phyloP scores from a whole-genome alignment of 1,140 invertebrate genomes.

The Liolophura sinensis region DNA sequence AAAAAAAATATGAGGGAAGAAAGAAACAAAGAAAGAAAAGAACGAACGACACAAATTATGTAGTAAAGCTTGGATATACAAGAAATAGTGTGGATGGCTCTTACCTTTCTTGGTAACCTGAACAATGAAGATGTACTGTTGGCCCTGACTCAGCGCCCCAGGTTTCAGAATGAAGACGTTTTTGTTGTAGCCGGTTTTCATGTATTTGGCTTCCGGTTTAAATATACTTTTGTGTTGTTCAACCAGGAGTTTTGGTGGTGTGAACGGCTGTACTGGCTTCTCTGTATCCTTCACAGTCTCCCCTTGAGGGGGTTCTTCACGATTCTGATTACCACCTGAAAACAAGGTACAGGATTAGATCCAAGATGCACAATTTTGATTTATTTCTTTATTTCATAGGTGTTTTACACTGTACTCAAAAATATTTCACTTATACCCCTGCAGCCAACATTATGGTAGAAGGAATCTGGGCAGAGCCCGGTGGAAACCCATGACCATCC shows the following conservation, averaged over 20 bases:
- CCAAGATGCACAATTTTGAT: too few species aligned
- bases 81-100: background rate
- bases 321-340: too few species aligned
- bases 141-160: conserved; percentile 23
- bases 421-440: too few species aligned
- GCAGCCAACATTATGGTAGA: too few species aligned
- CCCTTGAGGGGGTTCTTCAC: background rate
- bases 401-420: too few species aligned
- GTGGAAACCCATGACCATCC: too few species aligned
- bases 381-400: too few species aligned
- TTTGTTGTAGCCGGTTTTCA: conserved; percentile 18
- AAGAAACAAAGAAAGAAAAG: background rate
- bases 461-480: too few species aligned
- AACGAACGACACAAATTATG: background rate
- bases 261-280: too few species aligned
- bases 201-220: conserved; percentile 7
- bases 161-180: conserved; percentile 26
- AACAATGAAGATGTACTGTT: conserved; percentile 25
- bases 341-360: too few species aligned
- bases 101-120: conserved; percentile 11
- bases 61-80: background rate
- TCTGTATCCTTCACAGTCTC: background rate
- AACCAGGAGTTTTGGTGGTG: conserved; percentile 14
- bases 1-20: too few species aligned
- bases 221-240: conserved; percentile 6